Evolutionary conservation across 2,888 invertebrate species (phyloP), one percentile per base, ranked within the genome.

Genomic region (Baccha elongata): DNA sequence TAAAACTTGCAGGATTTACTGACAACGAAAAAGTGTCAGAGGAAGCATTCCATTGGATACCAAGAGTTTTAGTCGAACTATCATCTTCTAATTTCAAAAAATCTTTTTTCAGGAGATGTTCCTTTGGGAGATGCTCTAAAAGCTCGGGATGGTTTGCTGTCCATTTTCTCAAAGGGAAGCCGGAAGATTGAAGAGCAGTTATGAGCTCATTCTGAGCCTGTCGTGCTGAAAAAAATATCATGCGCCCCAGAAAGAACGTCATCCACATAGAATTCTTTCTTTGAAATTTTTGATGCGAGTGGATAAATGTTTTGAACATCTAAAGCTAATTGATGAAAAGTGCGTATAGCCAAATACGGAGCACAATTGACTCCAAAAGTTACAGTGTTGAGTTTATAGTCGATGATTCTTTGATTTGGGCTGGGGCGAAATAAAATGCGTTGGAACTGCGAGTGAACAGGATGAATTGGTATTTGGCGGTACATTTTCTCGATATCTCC

Each of bases 51-150:
- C 52, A 52, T 10, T 52, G 52, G 32, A 52, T 50, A 19, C 52
- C 50, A n/a, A 65, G 42, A 15, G 65, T 65, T 37, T 50, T 65
- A 11, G 40, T 42, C 2, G 50, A 13, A 26, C 65, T 52, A 15
- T 50, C 13, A n/a, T 65, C 40, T 32, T 65, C 29, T 0, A 65
- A 11, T 19, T 35, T 52, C 11, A 40, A 15, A 50, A 65, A 42
- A 29, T 52, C 65, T 10, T n/a, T n/a, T n/a, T n/a, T n/a, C n/a
- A n/a, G n/a, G n/a, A n/a, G n/a, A 21, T 23, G 4, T 64, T 64
- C 13, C 1, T 1, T 29, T 0, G 65, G 29, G n/a, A 65, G 1
- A 29, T 65, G 17, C 3, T 5, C 5, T 1, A 21, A 29, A 32
- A 21, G 19, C n/a, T 19, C 6, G 21, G 11, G 4, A n/a, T 4